Evolutionary conservation across 1,140 invertebrate genomes (phyloP), one percentile per base, ranked within the genome.

Genomic region (Spodoptera frugiperda): DNA sequence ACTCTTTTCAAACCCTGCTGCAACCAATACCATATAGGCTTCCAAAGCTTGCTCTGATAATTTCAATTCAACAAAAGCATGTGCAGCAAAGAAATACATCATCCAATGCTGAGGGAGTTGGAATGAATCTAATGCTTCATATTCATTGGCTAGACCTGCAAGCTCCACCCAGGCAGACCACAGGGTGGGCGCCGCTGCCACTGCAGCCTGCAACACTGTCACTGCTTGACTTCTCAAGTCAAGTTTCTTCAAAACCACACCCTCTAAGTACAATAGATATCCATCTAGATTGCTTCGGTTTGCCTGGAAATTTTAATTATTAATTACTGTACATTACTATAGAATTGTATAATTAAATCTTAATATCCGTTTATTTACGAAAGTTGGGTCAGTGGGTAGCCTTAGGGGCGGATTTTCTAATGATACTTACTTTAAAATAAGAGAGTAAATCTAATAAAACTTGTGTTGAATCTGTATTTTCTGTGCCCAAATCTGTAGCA

Each of bases 121-220:
- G 8, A 98, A 84, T 11, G 95, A 95, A 73, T 96, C 94, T 46
- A 98, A 83, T 46, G 95, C 95, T 78, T 95, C 97, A 89, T 96
- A 96, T 84, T 98, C 97, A 79, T 96, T 96, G 25, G 99, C 97
- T 0, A 99, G 93, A 2, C 96, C 95, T 5, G 98, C 96, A n/a
- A 99, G 90, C 92, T 99, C 98, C 39, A 98, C 94, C 98, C 99
- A 99, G 0, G 98, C 96, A 65, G 97, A 97, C 98, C 99, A 99
- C 75, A 98, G 95, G 82, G 98, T 96, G 11, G 98, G 98, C 79
- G 97, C 96, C 30, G 95, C 95, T 72, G 96, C 95, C 1, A 98
- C 95, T 21, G 98, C 95, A 84, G 98, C 96, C 14, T 97, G 94
- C 12, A 99, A 94, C 65, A 97, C 96, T 79, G 97, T 96, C 30